A percentile compares a stretch with the other conserved stretches of the same genome.
These are phyloP conservation scores for Nanorana parkeri DNA, from an alignment of 2,113 vertebrate species.

Conservation along the genomic window DNA sequence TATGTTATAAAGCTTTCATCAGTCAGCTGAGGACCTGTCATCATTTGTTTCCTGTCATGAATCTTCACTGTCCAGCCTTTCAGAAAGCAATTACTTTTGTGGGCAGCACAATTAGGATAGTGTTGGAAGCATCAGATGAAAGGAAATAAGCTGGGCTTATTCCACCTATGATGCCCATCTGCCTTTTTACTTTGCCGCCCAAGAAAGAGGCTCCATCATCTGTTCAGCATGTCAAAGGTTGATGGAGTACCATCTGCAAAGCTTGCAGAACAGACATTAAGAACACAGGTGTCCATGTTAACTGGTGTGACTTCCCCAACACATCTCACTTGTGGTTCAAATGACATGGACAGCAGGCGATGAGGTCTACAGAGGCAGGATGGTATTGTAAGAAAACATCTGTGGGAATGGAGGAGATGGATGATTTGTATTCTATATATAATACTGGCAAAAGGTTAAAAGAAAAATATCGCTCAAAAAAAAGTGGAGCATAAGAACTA, in stretches of 20 bases:
- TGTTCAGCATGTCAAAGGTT: conserved; percentile 21
- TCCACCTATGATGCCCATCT: conserved; percentile 4
- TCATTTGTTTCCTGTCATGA: conserved; percentile 61
- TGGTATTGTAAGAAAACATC: conserved; percentile 63
- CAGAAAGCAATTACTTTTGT: conserved; percentile 55
- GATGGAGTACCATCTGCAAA: conserved; percentile 19
- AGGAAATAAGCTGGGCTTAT: conserved; percentile 38
- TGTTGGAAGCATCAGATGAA: conserved; percentile 18
- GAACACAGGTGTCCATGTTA: conserved; percentile 47
- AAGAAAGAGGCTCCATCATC: conserved; percentile 30
- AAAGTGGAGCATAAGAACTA: conserved; percentile 52
- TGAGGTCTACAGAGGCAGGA: conserved; percentile 64
- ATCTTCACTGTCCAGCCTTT: conserved; percentile 57
- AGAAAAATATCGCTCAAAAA: conserved; percentile 48
- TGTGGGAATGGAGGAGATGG: conserved; percentile 56
- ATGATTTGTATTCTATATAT: conserved; percentile 20
- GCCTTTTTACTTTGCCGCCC: neutral
- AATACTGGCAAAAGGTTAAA: conserved; percentile 15
- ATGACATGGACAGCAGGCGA: conserved; percentile 67
- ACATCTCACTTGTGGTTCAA: neutral
- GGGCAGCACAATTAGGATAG: conserved; percentile 54
- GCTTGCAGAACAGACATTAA: conserved; percentile 1
- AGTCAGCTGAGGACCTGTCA: conserved; percentile 42
- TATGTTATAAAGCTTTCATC: conserved; percentile 19
- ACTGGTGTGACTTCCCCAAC: conserved; percentile 46